Percentiles rank a stretch among this genome's conserved stretches.
phyloP scores from a whole-genome alignment of 1,140 invertebrate genomes.

The Drosophila truncata region DNA sequence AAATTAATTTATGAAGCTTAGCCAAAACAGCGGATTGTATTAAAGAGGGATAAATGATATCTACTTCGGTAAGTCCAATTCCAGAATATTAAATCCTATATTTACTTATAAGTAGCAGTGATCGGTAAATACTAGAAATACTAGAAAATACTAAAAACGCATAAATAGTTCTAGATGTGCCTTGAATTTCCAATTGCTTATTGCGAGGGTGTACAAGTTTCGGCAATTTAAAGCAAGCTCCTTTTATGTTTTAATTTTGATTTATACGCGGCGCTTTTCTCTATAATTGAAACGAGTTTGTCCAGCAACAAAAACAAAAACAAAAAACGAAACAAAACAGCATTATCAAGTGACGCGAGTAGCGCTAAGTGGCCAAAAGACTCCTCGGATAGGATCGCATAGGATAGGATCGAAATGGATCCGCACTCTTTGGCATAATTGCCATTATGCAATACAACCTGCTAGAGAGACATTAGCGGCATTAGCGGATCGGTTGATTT shows the following conservation, averaged over 20 bases:
- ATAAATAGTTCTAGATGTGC: too few relatives aligned
- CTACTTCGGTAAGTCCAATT: not conserved
- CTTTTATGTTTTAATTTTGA: conserved; percentile 6
- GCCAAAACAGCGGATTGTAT: too few relatives aligned
- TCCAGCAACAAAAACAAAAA: not conserved
- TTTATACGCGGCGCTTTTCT: conserved; percentile 51
- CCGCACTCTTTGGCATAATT: conserved; percentile 49
- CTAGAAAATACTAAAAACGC: too few relatives aligned
- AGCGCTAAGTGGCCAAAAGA: conserved; percentile 46
- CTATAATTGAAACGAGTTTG: conserved; percentile 65
- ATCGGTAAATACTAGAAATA: too few relatives aligned
- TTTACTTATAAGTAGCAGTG: too few relatives aligned
- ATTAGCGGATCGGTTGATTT: conserved; percentile 9
- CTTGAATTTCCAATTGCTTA: too few relatives aligned
- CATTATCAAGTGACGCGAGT: conserved; percentile 25
- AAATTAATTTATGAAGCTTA: too few relatives aligned
- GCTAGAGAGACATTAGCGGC: conserved; percentile 6
- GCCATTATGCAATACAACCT: conserved; percentile 34
- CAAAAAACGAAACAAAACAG: conserved; percentile 42
- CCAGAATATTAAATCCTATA: not conserved
- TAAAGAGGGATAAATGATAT: too few relatives aligned
- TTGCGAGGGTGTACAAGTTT: not conserved
- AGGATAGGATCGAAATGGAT: conserved; percentile 17
- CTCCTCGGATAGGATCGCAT: conserved; percentile 2
- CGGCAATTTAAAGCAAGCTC: not conserved